These are phyloP conservation scores for Criorhina ranunculi DNA, from an alignment of 2,888 invertebrate species.

Conservation along the genomic window DNA sequence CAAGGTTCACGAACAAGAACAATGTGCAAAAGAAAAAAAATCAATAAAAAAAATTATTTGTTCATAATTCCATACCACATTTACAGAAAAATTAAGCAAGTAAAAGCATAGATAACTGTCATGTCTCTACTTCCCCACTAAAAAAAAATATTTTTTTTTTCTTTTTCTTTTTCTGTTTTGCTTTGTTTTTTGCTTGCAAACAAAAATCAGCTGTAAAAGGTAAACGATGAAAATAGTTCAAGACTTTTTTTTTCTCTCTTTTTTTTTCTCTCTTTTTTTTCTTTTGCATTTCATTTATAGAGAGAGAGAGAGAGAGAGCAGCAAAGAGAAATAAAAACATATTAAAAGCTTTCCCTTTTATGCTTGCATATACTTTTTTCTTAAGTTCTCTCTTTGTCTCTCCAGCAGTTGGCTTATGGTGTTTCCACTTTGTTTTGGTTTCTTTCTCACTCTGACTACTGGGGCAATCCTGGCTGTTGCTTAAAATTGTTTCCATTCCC, in stretches of 20 bases:
- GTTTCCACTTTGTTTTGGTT: constrained; percentile 63
- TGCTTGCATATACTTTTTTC: constrained; percentile 12
- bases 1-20: no score
- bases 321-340: constrained; percentile 5
- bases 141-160: neutral
- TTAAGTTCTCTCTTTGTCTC: constrained; percentile 20
- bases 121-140: constrained; percentile 18
- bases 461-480: constrained; percentile 47
- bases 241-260: constrained; percentile 46
- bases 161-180: neutral
- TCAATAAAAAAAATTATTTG: constrained; percentile 1
- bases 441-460: constrained; percentile 57
- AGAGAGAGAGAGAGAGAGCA: constrained; percentile 10
- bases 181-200: constrained; percentile 61
- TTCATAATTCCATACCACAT: neutral
- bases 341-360: constrained; percentile 71
- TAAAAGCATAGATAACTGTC: constrained; percentile 31
- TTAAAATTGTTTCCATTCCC: constrained; percentile 10
- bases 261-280: constrained; percentile 38
- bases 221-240: constrained; percentile 68
- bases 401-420: neutral
- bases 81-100: neutral
- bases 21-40: constrained; percentile 1
- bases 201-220: constrained; percentile 74
- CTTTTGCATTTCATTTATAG: constrained; percentile 11